Percentiles rank a stretch among this genome's conserved stretches.
These are phyloP conservation scores for Melinaea menophilus DNA, from an alignment of 2,888 invertebrate genomes.

Conservation along the genomic window DNA sequence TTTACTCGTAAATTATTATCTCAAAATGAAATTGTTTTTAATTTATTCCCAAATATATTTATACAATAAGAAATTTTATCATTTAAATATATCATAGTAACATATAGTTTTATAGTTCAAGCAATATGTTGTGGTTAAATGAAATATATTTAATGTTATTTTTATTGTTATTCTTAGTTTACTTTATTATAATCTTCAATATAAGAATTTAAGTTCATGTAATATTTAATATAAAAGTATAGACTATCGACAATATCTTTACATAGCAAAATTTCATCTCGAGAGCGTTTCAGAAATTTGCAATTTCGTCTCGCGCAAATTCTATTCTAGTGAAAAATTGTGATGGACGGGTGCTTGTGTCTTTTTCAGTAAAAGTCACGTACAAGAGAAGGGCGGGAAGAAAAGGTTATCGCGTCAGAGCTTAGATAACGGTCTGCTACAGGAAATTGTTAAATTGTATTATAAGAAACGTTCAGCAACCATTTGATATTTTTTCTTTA, in stretches of 20 bases:
- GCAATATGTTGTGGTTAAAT: too few species aligned
- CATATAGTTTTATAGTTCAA: too few species aligned
- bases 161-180: too few species aligned
- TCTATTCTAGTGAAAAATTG: constrained; percentile 60
- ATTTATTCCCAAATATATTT: too few species aligned
- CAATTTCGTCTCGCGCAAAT: constrained; percentile 57
- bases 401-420: constrained; percentile 47
- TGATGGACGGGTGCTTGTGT: constrained; percentile 44
- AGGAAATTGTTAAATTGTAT: constrained; percentile 9
- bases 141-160: too few species aligned
- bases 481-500: too few species aligned
- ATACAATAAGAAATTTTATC: too few species aligned
- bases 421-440: constrained; percentile 18
- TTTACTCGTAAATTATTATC: too few species aligned
- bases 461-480: neutral
- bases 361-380: constrained; percentile 59
- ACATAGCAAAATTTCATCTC: constrained; percentile 45
- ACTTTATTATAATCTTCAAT: neutral
- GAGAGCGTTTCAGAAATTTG: constrained; percentile 55
- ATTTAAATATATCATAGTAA: too few species aligned
- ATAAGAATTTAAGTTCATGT: neutral
- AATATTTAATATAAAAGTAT: neutral
- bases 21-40: too few species aligned
- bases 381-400: constrained; percentile 52
- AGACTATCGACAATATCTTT: constrained; percentile 45